Conservation (phyloP, 2,797 vertebrate species). For the Oryzias dopingdopingensis region DNA sequence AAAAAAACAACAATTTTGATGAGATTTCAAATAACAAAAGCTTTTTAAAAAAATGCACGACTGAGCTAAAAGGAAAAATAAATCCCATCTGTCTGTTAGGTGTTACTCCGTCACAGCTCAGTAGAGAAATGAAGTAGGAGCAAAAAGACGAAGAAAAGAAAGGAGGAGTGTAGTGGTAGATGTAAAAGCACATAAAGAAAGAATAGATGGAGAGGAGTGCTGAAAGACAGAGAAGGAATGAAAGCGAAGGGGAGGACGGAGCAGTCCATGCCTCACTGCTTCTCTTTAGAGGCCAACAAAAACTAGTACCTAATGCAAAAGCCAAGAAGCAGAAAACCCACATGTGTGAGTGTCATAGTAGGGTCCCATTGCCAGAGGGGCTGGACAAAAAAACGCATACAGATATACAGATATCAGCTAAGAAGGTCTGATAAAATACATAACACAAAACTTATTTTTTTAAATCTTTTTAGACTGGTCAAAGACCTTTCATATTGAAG, state of each 20-base stretch:
- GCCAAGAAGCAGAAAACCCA: constrained; percentile 38
- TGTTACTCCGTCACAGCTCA: too few relatives aligned
- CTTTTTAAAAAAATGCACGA: too few relatives aligned
- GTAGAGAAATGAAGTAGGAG: constrained; percentile 41
- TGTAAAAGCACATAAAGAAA: constrained; percentile 39
- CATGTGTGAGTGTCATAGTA: constrained; percentile 26
- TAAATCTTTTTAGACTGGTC: too few relatives aligned
- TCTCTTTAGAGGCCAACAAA: constrained; percentile 52
- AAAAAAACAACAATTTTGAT: too few relatives aligned
- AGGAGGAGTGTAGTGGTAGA: constrained; percentile 15
- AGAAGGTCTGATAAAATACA: background rate
- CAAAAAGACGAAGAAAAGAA: constrained; percentile 5
- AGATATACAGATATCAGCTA: background rate
- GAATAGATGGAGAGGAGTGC: constrained; percentile 24
- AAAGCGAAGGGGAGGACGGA: constrained; percentile 43
- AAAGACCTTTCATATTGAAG: too few relatives aligned
- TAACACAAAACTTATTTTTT: too few relatives aligned
- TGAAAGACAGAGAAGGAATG: constrained; percentile 15
- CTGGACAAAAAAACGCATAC: background rate
- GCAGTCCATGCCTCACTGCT: constrained; percentile 61
- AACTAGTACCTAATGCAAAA: constrained; percentile 46
- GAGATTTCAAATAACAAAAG: too few relatives aligned
- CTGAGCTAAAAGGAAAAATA: too few relatives aligned
- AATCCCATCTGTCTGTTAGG: constrained; percentile 16
- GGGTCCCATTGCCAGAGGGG: constrained; percentile 31